Percentiles rank a stretch among this genome's conserved stretches.
Conservation (phyloP, 2,113 vertebrate genomes). For the Trochalopteron elliotii region DNA sequence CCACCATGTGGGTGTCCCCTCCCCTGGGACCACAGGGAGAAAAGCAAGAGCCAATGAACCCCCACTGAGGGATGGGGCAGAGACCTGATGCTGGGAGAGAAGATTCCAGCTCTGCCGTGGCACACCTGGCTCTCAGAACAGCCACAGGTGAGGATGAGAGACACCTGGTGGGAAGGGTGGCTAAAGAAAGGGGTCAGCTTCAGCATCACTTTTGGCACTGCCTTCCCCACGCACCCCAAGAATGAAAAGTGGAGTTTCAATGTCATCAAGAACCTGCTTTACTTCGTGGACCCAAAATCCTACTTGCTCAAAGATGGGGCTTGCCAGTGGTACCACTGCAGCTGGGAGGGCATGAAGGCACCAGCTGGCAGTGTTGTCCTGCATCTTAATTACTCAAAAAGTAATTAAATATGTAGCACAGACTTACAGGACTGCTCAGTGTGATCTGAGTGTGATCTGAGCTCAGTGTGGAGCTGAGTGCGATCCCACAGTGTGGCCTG, state of each 20-base stretch:
- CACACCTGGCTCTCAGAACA: rapidly evolving
- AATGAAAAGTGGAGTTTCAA: slow-evolving; percentile 13
- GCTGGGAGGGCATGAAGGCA: not conserved
- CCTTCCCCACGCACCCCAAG: not conserved
- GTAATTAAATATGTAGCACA: not conserved
- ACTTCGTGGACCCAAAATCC: slow-evolving; percentile 30
- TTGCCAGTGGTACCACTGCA: slow-evolving; percentile 15
- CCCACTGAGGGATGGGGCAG: not conserved
- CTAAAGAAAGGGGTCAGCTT: not conserved
- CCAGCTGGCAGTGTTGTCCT: not conserved
- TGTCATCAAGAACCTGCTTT: slow-evolving; percentile 17
- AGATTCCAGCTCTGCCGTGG: rapidly evolving
- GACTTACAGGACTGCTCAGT: not conserved
- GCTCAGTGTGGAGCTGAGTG: not conserved
- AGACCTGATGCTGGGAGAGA: not conserved
- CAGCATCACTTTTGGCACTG: not conserved
- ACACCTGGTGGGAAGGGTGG: slow-evolving; percentile 18
- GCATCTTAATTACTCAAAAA: not conserved
- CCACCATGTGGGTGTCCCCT: not conserved
- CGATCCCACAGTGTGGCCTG: slow-evolving; percentile 7
- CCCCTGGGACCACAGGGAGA: not conserved
- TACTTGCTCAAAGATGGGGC: not conserved
- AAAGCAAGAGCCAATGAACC: not conserved
- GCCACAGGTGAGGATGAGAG: slow-evolving; percentile 6
- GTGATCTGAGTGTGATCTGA: not conserved